Base-by-base conservation (phyloP, 2,888 invertebrate genomes). In the Spisula solida region DNA sequence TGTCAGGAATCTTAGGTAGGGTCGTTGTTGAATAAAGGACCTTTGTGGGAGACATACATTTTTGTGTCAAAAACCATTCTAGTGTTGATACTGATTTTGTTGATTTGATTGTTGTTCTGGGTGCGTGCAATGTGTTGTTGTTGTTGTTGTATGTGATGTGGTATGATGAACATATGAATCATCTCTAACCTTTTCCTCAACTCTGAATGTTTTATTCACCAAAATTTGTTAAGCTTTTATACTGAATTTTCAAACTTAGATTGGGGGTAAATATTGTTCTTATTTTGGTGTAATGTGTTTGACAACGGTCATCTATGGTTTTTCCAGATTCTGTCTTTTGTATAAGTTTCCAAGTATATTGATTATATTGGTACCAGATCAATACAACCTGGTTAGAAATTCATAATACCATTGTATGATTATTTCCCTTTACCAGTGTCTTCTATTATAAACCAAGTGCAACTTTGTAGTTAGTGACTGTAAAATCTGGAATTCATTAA, bases 71-170 rank as follows among this genome's bases (percentile, higher is more conserved):
- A 41, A 41, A 2, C 41, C 2, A 2, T 41, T 5, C 41, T 25
- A 25, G 10, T 66, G 60, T 66, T 66, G 25, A 66, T 66, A 66
- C n/a, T 25, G 10, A 66, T n/a, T 66, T 66, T 66, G 60, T 66
- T 66, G 60, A 25, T 66, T 66, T 66, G 60, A 66, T 66, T 66
- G 60, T 80, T 48, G 47, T 80, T 14, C 14, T 80, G 80, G 80
- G 80, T 80, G 80, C 20, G 80, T 80, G 80, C 80, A 80, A 80
- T 80, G 80, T 51, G 75, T 31, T 75, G 75, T 18, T 75, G 60
- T 60, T 60, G 25, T 60, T 60, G 34, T 75, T 75, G 34, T 25
- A 75, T 34, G 75, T 29, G 25, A 31, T 70, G 29, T 66, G n/a
- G 60, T 10, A 25, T 66, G 60, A 66, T 66, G 25, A 66, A 66